phyloP scores from a whole-genome alignment of 35 echinoderm and acorn worm genomes.

The Lytechinus pictus region DNA sequence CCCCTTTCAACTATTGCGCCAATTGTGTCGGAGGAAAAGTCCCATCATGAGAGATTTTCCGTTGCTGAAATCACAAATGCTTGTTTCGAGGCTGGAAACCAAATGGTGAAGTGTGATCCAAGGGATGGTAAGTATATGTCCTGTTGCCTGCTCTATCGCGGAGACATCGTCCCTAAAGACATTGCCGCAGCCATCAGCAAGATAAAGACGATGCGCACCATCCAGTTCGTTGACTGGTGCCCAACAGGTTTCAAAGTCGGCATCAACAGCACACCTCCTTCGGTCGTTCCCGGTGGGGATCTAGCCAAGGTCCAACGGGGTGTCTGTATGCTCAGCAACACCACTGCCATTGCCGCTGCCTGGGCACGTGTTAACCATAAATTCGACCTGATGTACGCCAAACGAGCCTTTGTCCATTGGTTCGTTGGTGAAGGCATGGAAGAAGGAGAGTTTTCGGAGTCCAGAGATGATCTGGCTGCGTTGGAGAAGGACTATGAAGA shows the following conservation, averaged over 20 bases:
- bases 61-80: not conserved
- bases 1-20: not conserved
- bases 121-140: not conserved
- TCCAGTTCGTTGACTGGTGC: conserved; percentile 16
- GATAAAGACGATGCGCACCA: not conserved
- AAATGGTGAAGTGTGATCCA: not conserved
- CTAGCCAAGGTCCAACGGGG: not conserved
- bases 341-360: not conserved
- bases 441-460: not conserved
- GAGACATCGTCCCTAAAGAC: not conserved
- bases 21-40: not conserved
- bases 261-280: conserved; percentile 4
- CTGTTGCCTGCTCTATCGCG: not conserved
- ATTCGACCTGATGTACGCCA: not conserved
- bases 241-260: not conserved
- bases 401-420: not conserved
- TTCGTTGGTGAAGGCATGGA: not conserved
- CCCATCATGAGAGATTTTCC: not conserved
- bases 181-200: not conserved
- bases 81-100: not conserved
- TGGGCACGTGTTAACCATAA: not conserved
- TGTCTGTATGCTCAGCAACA: conserved; percentile 9
- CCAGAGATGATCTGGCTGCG: not conserved
- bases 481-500: not conserved
- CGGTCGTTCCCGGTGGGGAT: not conserved